Percentiles rank a stretch among this genome's conserved stretches.
Conservation (phyloP, 2,113 vertebrate species). For the Salvelinus alpinus region DNA sequence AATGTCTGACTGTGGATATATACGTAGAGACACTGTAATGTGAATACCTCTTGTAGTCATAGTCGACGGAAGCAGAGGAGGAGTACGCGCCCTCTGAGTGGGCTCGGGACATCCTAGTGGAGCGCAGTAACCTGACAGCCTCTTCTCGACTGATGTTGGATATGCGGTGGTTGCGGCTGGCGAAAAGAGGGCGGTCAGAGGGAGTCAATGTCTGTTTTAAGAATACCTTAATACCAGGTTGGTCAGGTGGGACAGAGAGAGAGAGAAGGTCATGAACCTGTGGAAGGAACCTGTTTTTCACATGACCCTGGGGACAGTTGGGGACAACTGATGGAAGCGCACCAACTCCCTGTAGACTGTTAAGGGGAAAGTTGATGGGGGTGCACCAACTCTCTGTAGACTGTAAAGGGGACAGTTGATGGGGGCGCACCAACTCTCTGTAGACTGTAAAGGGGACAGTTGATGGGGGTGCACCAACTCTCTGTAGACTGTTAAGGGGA, state of each 20-base stretch:
- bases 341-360: neutral
- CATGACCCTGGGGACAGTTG: neutral
- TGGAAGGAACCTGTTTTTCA: neutral
- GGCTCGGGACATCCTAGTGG: conserved; percentile 80
- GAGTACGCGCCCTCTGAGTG: conserved; percentile 83
- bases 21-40: conserved; percentile 32
- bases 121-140: conserved; percentile 88
- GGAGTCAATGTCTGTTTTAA: conserved; percentile 58
- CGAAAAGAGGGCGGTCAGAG: conserved; percentile 73
- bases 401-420: neutral
- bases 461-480: too few species aligned
- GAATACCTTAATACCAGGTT: conserved; percentile 30
- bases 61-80: conserved; percentile 49
- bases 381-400: neutral
- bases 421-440: neutral
- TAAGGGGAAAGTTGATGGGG: neutral
- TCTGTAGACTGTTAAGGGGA: too few species aligned
- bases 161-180: conserved; percentile 84
- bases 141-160: conserved; percentile 87
- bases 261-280: neutral
- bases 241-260: conserved; percentile 5
- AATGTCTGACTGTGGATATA: conserved; percentile 44
- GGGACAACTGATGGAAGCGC: neutral
- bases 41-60: conserved; percentile 83
- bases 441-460: too few species aligned